phyloP scores from a whole-genome alignment of 2,888 invertebrate genomes.

The Zygaena filipendulae region DNA sequence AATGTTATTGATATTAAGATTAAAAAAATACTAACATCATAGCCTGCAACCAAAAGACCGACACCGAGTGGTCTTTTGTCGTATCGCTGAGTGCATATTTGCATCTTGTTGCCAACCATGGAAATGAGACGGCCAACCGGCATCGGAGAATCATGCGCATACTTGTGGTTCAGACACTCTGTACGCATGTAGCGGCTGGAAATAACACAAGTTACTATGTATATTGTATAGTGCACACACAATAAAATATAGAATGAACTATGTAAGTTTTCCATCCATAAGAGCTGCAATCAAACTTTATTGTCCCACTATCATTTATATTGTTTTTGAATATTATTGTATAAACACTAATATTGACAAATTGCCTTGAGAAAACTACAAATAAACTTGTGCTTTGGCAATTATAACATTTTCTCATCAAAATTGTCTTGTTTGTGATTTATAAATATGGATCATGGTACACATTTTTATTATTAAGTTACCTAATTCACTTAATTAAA shows the following conservation, averaged over 20 bases:
- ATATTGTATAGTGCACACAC: neutral
- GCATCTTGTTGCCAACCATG: conserved; percentile 94
- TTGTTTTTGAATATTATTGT: no score
- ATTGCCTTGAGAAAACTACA: no score
- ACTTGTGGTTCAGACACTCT: conserved; percentile 95
- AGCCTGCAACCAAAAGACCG: conserved; percentile 96
- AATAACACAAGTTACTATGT: conserved; percentile 14
- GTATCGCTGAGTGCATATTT: conserved; percentile 96
- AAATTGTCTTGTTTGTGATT: no score
- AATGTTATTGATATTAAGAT: no score
- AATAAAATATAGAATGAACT: neutral
- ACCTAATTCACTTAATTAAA: no score
- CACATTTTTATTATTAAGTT: no score
- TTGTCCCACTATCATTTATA: no score
- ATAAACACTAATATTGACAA: no score
- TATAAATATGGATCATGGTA: no score
- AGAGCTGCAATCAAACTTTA: no score
- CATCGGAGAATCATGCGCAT: conserved; percentile 87
- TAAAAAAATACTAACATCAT: conserved; percentile 94
- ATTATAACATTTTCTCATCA: no score
- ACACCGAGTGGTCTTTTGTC: conserved; percentile 98
- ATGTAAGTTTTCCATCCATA: neutral
- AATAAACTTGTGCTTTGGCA: no score
- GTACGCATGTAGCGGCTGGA: conserved; percentile 91
- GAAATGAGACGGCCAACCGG: conserved; percentile 89